phyloP scores from a whole-genome alignment of 2,797 vertebrate genomes.

The Anas bernieri region DNA sequence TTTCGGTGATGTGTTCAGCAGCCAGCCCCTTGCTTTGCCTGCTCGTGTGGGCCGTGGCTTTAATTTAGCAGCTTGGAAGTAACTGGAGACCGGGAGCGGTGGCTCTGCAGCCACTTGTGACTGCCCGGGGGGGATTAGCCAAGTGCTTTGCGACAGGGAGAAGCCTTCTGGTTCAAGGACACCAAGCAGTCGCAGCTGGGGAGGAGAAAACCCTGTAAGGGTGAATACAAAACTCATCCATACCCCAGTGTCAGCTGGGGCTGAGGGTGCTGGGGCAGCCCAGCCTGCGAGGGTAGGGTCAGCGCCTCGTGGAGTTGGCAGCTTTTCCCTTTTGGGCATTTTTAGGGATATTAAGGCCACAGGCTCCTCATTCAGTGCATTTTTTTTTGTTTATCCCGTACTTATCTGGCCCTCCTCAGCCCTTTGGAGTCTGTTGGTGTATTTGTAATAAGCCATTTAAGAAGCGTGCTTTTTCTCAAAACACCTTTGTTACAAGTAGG shows the following conservation, averaged over 20 bases:
- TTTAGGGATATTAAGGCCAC: background rate
- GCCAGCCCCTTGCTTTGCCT: background rate
- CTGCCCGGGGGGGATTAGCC: background rate
- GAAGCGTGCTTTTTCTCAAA: slow-evolving; percentile 39
- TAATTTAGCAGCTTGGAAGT: background rate
- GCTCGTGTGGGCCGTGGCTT: background rate
- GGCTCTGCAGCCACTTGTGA: background rate
- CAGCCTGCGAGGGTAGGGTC: background rate
- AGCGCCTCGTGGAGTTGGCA: background rate
- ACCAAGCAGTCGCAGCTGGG: background rate
- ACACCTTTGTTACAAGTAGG: slow-evolving; percentile 55
- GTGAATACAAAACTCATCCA: background rate
- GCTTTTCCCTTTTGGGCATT: background rate
- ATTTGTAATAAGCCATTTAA: slow-evolving; percentile 43
- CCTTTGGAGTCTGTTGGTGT: background rate
- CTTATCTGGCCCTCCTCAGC: background rate
- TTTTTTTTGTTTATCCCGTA: background rate
- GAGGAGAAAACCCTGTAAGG: background rate
- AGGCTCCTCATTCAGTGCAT: background rate
- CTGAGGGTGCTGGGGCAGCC: background rate
- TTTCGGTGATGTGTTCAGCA: background rate
- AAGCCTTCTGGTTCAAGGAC: background rate
- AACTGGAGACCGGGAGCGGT: background rate
- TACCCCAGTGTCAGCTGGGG: accelerated
- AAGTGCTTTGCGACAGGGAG: background rate